These are phyloP conservation scores for Lepidonotus clava DNA, from an alignment of 2,888 invertebrate species.

Conservation along the genomic window DNA sequence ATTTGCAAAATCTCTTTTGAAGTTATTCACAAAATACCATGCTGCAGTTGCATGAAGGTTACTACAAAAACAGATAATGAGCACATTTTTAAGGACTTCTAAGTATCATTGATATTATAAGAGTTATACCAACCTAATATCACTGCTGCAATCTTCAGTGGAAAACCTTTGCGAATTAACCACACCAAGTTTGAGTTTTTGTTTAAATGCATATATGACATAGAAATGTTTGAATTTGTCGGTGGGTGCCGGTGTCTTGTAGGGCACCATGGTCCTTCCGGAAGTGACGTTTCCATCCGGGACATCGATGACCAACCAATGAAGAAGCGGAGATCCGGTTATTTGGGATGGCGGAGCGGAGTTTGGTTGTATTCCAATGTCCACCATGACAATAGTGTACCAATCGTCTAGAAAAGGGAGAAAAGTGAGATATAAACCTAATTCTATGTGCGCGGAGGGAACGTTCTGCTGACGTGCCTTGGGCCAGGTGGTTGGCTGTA, in stretches of 20 bases:
- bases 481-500: too few species aligned
- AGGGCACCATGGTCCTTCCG: conserved; percentile 7
- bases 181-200: not conserved
- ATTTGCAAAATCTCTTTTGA: too few species aligned
- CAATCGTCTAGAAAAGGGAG: not conserved
- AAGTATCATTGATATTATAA: too few species aligned
- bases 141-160: conserved; percentile 4
- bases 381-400: conserved; percentile 17
- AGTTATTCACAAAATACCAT: too few species aligned
- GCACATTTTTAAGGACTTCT: too few species aligned
- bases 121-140: too few species aligned
- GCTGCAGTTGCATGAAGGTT: too few species aligned
- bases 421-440: not conserved
- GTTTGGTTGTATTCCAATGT: not conserved
- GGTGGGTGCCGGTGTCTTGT: not conserved
- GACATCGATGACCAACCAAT: conserved; percentile 28
- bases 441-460: not conserved
- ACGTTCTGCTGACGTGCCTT: too few species aligned
- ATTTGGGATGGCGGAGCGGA: not conserved
- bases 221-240: conserved; percentile 22
- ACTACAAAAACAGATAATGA: too few species aligned
- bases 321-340: not conserved
- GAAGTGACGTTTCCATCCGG: not conserved
- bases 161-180: not conserved
- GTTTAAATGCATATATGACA: conserved; percentile 18